Evolutionary conservation across 64 coral and sea anemone genomes (phyloP), one percentile per base, ranked within the genome.

Genomic region (Acropora yongei): DNA sequence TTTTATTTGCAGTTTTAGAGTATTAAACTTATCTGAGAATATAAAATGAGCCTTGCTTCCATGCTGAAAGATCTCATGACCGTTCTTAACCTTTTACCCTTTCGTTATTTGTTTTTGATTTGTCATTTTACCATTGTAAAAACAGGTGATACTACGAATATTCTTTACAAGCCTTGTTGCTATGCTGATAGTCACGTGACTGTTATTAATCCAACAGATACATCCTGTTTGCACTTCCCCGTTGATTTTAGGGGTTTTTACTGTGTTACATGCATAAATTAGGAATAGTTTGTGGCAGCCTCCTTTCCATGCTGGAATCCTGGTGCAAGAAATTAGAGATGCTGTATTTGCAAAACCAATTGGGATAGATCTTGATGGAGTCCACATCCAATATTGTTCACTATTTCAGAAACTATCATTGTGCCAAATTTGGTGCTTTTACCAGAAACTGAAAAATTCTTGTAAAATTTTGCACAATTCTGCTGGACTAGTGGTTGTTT

Each of bases 291-390:
- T 78, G 41, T 51, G 45, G 5, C 45, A 78, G 76, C 76, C 76
- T 49, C 45, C 44, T 78, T 78, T 78, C 76, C 76, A 78, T 78
- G 76, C 76, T 78, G 11, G 14, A 71, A 71, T 71, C 67, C 14
- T 71, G 67, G 67, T 71, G 67, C 67, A 71, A 71, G 67, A 71
- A 71, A 71, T 71, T 17, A 71, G 18, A 71, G 11, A 46, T 78
- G 76, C 76, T 78, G 30, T 78, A 78, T 16, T 78, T 47, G 76
- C 7, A 30, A 30, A 30, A 30, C 30, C 30, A 78, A 78, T 9
- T 78, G 76, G 76, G 44, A 78, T 49, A 78, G 41, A 78, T 78
- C 76, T 78, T 14, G 76, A 78, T 78, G 76, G 76, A 45, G 30
- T 78, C 45, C 76, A 78, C 48, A 78, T 43, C 45, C 76, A 46